Percentiles rank a stretch among this genome's conserved stretches.
phyloP scores from a whole-genome alignment of 2,797 vertebrate species.

The Rhynchonycteris naso region DNA sequence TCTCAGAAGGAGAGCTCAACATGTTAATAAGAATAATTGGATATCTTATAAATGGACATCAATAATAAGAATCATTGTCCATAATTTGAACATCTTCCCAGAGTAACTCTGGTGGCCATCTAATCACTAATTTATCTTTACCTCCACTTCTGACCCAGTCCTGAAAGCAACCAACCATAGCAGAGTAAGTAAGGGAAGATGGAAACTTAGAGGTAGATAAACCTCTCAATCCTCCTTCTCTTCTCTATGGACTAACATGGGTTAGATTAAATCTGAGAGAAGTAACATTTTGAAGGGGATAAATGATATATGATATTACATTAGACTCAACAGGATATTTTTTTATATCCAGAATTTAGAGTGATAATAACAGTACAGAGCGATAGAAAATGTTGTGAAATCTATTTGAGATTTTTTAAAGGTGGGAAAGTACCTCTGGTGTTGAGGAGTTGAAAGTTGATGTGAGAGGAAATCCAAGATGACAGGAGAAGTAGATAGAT shows the following conservation, averaged over 20 bases:
- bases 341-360: background rate
- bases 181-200: fast-evolving
- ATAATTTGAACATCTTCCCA: background rate
- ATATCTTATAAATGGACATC: no score
- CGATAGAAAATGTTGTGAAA: background rate
- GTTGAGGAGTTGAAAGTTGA: background rate
- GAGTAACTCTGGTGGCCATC: fast-evolving
- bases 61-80: no score
- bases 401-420: background rate
- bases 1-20: background rate
- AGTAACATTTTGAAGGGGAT: background rate
- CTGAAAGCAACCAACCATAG: fast-evolving
- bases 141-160: fast-evolving
- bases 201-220: fast-evolving
- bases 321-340: background rate
- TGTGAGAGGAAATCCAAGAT: background rate
- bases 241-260: fast-evolving
- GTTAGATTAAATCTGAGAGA: background rate
- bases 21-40: background rate
- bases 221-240: fast-evolving
- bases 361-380: background rate
- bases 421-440: background rate
- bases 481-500: no score
- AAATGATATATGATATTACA: fast-evolving
- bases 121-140: background rate